Evolutionary conservation across 1,140 invertebrate species (phyloP), one percentile per base, ranked within the genome.

Genomic region (Heliconius eleuchia): DNA sequence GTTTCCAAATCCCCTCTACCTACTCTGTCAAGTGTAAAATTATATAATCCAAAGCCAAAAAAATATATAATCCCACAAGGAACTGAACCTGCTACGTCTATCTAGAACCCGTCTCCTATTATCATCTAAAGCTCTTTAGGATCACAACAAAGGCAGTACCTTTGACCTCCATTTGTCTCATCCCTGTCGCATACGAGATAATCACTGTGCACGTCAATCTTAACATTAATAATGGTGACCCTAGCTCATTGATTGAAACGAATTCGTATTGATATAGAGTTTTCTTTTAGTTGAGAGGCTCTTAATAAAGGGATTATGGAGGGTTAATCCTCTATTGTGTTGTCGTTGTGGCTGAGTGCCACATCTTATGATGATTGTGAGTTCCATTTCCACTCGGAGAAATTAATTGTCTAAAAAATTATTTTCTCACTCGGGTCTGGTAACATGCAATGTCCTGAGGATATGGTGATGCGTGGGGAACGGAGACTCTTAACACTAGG

Each of bases 91-190:
- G 0, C 23, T 66, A 13, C 3, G 23, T 27, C 3, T 23, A 60
- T 11, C 19, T 0, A 60, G 7, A 23, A 27, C 30, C 3, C 60
- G 0, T 60, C 27, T 66, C 6, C 1, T 23, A n/a, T 66, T 66
- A 27, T 13, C 60, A 4, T 30, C 9, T 13, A 66, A 27, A 30
- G 60, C 23, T 60, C 7, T 60, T 8, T 27, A 4, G 8, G 57
- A 60, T 60, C 23, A 60, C 60, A 30, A 66, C 60, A 66, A 66
- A 66, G 27, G 27, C 23, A 27, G 13, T 66, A 79, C 75, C 57
- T 75, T 79, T 71, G 73, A 79, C 78, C 78, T 75, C 66, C 71
- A 72, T 79, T 71, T 76, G 78, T 72, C 73, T 72, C 66, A 27
- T 16, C 57, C 19, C 52, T 55, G 42, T 46, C 7, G 27, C 73